phyloP scores from a whole-genome alignment of 1,140 invertebrate genomes.

The Acromyrmex heyeri region DNA sequence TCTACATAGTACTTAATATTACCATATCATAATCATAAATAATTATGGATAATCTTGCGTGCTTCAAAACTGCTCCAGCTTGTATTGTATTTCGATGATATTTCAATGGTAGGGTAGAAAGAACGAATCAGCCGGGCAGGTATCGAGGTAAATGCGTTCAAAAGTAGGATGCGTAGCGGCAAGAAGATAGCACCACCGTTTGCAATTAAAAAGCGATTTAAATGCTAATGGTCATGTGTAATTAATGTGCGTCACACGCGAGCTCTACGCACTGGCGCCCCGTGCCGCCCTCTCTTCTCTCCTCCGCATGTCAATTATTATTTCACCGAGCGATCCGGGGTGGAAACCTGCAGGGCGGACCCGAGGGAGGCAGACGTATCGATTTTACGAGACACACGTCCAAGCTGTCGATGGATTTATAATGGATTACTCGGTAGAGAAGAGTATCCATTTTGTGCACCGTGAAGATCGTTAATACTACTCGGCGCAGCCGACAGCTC shows the following conservation, averaged over 20 bases:
- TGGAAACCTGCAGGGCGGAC: constrained; percentile 54
- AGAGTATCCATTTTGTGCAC: constrained; percentile 61
- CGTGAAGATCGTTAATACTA: constrained; percentile 72
- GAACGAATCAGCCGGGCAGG: constrained; percentile 27
- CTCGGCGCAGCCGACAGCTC: constrained; percentile 59
- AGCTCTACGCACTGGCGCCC: constrained; percentile 54
- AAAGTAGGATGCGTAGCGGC: constrained; percentile 38
- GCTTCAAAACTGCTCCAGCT: constrained; percentile 61
- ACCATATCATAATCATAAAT: constrained; percentile 74
- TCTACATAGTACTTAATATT: constrained; percentile 75
- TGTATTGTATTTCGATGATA: not conserved
- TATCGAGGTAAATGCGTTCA: constrained; percentile 37
- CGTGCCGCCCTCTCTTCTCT: constrained; percentile 31
- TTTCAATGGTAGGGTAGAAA: not conserved
- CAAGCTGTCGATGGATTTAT: constrained; percentile 68
- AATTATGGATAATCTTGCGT: constrained; percentile 67
- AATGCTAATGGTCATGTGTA: constrained; percentile 79
- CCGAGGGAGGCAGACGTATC: constrained; percentile 62
- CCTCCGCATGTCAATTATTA: constrained; percentile 67
- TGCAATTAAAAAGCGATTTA: constrained; percentile 81
- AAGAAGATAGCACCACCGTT: constrained; percentile 66
- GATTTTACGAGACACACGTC: constrained; percentile 69
- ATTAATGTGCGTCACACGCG: constrained; percentile 76
- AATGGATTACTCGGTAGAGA: constrained; percentile 71
- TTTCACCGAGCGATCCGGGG: constrained; percentile 60